Evolutionary conservation across 2,113 vertebrate genomes (phyloP), one percentile per base, ranked within the genome.

Genomic region (Nerophis ophidion): DNA sequence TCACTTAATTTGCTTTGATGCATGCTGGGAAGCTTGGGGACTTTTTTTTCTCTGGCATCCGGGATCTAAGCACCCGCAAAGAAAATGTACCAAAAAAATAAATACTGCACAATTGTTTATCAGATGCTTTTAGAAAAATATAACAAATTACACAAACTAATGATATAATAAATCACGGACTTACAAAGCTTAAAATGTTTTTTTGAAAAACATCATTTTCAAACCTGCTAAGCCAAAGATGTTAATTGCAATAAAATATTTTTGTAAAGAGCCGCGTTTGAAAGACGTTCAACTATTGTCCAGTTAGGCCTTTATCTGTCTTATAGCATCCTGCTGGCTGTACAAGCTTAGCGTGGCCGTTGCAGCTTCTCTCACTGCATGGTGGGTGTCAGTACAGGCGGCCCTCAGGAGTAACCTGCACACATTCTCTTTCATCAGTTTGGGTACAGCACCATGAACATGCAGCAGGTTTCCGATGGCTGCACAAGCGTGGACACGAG

Each of bases 401-500:
- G 69, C 66, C 54, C 68, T 81, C 47, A 89, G 77, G 14, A 90
- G 86, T 10, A 70, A 63, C 48, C 56, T 9, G 9, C 68, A 66
- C 52, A 76, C 73, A 0, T 84, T 65, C 15, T 76, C 55, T 48
- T 83, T 61, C 57, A 87, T 45, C 71, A 91, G 49, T 19, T 62
- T 1, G 6, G 72, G 34, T 15, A 73, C 58, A 2, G 73, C 78
- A 0, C 80, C 83, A 1, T 77, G 57, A 36, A 85, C 45, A 9
- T 61, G 59, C 2, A 81, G 44, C 61, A 88, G 68, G 70, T 87
- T 88, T 46, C 76, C 86, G 53, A 91, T 66, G 1, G 79, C 70
- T 0, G 68, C 63, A 7, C 89, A 91, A 56, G 86, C 83, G 71
- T 87, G 84, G n/a, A 74, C 85, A 0, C 89, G 89, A 11, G 82